Base-by-base conservation (phyloP, 2,888 invertebrate species). In the Eupithecia pulchellata region DNA sequence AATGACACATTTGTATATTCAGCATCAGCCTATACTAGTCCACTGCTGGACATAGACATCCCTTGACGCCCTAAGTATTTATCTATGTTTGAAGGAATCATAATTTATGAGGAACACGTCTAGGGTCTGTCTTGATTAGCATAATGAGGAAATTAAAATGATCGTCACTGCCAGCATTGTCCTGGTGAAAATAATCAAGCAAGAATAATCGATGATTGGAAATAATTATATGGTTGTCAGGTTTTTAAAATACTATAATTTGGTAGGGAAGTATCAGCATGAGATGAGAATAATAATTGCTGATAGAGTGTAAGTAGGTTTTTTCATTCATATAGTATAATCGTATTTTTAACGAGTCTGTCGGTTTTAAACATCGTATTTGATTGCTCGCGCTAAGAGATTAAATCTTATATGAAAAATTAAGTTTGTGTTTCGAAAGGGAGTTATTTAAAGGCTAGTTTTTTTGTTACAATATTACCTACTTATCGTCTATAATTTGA, bases 91-190 rank as follows among this genome's bases (percentile, higher is more conserved):
- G 13, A 55, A 17, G 25, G 13, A n/a, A 66, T 66, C 36, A n/a
- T 75, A 72, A 70, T 73, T 66, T 68, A 72, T 68, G 70, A 27
- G 17, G 25, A 25, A 34, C 73, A 66, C 68, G 72, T 66, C n/a
- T n/a, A n/a, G n/a, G n/a, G n/a, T n/a, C 42, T 42, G 8, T 47
- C 8, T 52, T 25, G 58, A 75, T 78, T 75, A 74, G 20, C 75
- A 78, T 78, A 75, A 72, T 61, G 72, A 78, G 78, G 77, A 78
- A 78, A 78, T 78, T 72, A 73, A 77, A 74, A 72, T 42, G 68
- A 74, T 73, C 74, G 75, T 75, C 76, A 71, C 62, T 61, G 69
- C 73, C 69, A 73, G 69, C 73, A 73, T 73, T 73, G 75, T 66
- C 69, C 61, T 34, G 69, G 60, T 34, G 58, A 62, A 68, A 76